A percentile compares a stretch with the other conserved stretches of the same genome.
Conservation (phyloP, 2,113 vertebrate genomes). For the Ondatra zibethicus region DNA sequence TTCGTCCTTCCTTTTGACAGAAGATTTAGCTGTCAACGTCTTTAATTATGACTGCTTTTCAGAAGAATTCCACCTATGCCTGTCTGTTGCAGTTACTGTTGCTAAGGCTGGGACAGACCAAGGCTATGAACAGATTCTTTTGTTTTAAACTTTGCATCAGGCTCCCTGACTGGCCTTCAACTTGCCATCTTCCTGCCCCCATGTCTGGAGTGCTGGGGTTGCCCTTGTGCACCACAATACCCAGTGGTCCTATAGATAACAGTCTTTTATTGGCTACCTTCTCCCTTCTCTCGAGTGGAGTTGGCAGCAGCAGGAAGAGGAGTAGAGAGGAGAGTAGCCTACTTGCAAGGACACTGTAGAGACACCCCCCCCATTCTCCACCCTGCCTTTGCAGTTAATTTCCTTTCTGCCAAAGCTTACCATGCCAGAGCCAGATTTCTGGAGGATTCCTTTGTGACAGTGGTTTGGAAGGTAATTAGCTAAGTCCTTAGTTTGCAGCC, state of each 20-base stretch:
- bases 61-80: background rate
- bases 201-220: background rate
- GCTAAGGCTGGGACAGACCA: background rate
- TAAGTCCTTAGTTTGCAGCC: constrained; percentile 51
- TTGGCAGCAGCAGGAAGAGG: background rate
- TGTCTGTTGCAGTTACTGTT: background rate
- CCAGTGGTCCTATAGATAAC: background rate
- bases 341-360: background rate
- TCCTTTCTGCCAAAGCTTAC: background rate
- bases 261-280: background rate
- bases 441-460: background rate
- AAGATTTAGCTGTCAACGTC: background rate
- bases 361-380: background rate
- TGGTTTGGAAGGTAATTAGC: constrained; percentile 70
- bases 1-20: background rate
- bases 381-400: background rate
- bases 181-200: background rate
- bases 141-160: too few relatives aligned
- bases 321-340: background rate
- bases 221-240: background rate
- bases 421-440: background rate
- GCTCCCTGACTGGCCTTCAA: background rate
- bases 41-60: background rate
- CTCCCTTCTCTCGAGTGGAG: background rate
- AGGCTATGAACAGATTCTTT: background rate